Evolutionary conservation across 2,797 vertebrate species (phyloP).

Genomic region (Sebastes flavidus): DNA sequence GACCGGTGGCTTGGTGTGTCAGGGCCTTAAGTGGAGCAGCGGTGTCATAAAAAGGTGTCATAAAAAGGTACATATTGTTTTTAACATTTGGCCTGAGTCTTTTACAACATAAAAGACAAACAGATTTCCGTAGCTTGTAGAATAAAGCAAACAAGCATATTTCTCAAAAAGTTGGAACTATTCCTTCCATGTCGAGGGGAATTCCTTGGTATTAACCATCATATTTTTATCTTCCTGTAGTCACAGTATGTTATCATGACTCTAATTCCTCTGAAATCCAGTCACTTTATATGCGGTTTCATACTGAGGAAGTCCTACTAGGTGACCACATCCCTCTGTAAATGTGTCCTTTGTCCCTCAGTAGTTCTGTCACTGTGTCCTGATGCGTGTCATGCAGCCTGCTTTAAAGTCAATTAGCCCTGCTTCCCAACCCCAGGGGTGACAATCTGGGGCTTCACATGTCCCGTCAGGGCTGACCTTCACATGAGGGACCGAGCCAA

Average conservation of each 20-base stretch:
- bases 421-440: conserved; percentile 39
- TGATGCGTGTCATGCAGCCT: conserved; percentile 47
- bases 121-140: too few species aligned
- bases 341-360: conserved; percentile 44
- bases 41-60: too few species aligned
- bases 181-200: neutral
- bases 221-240: neutral
- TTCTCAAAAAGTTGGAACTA: neutral
- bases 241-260: neutral
- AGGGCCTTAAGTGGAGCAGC: too few species aligned
- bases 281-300: neutral
- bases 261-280: conserved; percentile 19
- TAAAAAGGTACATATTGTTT: too few species aligned
- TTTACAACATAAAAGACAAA: too few species aligned
- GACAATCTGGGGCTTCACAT: conserved; percentile 58
- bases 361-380: conserved; percentile 30
- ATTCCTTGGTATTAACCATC: neutral
- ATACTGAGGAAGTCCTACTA: neutral
- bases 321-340: conserved; percentile 27
- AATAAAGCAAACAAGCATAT: neutral
- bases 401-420: conserved; percentile 65
- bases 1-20: too few species aligned
- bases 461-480: conserved; percentile 60
- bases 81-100: too few species aligned
- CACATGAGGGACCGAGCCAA: conserved; percentile 51